Evolutionary conservation across 1,140 invertebrate species (phyloP).

Genomic region (Heliothis subflexa): DNA sequence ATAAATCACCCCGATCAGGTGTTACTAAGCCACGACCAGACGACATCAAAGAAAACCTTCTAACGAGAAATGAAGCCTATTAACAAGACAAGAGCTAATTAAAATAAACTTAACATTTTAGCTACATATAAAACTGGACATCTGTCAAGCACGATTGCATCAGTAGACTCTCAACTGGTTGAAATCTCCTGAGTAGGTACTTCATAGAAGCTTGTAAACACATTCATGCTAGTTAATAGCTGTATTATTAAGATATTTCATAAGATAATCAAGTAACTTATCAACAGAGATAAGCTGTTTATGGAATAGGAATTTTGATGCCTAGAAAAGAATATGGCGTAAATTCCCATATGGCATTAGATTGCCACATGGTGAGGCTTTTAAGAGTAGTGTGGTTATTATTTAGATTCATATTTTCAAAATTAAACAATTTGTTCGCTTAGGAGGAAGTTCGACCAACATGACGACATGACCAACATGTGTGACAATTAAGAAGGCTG

Average conservation of each 20-base stretch:
- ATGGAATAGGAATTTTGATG: neutral
- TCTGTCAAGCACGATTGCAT: conserved; percentile 20
- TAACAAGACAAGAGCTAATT: conserved; percentile 24
- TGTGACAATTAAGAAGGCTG: too few relatives aligned
- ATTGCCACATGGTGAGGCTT: too few relatives aligned
- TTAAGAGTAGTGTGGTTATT: too few relatives aligned
- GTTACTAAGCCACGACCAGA: too few relatives aligned
- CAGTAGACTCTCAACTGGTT: neutral
- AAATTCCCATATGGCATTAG: too few relatives aligned
- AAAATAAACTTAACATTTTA: conserved; percentile 28
- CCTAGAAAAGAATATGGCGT: neutral
- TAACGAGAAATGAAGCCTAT: neutral
- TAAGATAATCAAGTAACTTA: neutral
- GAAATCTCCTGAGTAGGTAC: neutral
- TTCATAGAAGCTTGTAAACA: conserved; percentile 3
- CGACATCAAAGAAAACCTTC: too few relatives aligned
- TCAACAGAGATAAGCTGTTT: neutral
- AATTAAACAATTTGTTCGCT: too few relatives aligned
- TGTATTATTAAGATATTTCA: neutral
- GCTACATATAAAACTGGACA: neutral
- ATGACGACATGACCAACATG: too few relatives aligned
- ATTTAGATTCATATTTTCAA: too few relatives aligned
- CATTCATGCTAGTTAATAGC: neutral
- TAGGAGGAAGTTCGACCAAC: too few relatives aligned
- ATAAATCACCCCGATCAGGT: too few relatives aligned